Evolutionary conservation across 2,113 vertebrate genomes (phyloP).

Genomic region (Plecotus auritus): DNA sequence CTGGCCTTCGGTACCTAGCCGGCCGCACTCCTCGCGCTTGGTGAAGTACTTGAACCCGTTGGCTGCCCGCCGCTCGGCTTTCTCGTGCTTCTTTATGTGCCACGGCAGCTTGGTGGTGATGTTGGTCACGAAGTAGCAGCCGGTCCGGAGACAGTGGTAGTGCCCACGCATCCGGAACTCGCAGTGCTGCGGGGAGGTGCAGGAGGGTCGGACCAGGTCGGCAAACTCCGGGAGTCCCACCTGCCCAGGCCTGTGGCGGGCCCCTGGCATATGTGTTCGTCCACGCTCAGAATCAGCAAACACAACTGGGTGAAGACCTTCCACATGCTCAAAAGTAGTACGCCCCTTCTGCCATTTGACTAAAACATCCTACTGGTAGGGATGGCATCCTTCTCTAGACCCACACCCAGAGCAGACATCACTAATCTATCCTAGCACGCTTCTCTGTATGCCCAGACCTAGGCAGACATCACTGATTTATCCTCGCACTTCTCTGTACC

Average conservation of each 20-base stretch:
- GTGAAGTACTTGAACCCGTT: constrained; percentile 99
- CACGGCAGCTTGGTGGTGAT: constrained; percentile 99
- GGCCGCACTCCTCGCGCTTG: constrained; percentile 95
- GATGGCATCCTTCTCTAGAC: fast-evolving
- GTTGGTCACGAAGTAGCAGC: constrained; percentile 98
- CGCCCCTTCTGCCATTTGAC: background rate
- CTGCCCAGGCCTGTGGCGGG: background rate
- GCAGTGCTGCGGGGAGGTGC: constrained; percentile 86
- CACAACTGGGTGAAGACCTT: background rate
- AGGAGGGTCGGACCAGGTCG: background rate
- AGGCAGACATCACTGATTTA: constrained; percentile 21
- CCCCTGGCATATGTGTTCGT: background rate
- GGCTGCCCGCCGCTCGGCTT: constrained; percentile 95
- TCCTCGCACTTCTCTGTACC: background rate
- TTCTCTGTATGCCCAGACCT: background rate
- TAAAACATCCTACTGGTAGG: background rate
- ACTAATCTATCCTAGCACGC: background rate
- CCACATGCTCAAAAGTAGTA: background rate
- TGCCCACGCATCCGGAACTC: constrained; percentile 99
- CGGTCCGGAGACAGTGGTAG: constrained; percentile 95
- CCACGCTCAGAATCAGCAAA: background rate
- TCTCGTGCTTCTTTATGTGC: constrained; percentile 99
- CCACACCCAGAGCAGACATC: constrained; percentile 3
- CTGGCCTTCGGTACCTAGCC: constrained; percentile 85
- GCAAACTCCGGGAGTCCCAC: fast-evolving